Conservation (phyloP, 1,140 invertebrate species). For the Lepidurus apus region DNA sequence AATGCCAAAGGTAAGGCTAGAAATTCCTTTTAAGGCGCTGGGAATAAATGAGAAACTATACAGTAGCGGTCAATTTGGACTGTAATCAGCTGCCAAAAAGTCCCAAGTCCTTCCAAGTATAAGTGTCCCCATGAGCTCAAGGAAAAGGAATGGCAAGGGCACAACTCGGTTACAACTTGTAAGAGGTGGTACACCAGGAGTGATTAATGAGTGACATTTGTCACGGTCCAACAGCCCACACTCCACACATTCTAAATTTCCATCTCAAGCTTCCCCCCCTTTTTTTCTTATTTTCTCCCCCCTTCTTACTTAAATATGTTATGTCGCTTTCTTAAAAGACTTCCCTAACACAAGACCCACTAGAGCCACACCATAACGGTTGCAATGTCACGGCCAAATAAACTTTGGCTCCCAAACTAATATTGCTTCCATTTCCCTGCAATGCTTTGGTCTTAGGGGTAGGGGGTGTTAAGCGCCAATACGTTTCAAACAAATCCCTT, state of each 20-base stretch:
- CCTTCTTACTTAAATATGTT: too few species aligned
- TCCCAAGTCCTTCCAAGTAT: not conserved
- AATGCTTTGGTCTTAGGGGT: too few species aligned
- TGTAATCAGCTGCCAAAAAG: not conserved
- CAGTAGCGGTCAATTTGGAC: conserved; percentile 7
- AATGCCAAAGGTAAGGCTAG: not conserved
- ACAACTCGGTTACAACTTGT: not conserved
- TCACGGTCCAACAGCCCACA: conserved; percentile 17
- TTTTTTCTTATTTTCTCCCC: not conserved
- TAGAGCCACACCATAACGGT: not conserved
- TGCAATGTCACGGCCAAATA: conserved; percentile 9
- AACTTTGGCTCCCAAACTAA: too few species aligned
- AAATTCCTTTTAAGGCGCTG: not conserved
- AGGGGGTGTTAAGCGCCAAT: too few species aligned
- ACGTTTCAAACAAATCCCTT: too few species aligned
- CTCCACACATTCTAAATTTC: conserved; percentile 22
- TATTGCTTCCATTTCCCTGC: too few species aligned
- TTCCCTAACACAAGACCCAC: not conserved
- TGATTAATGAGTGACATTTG: conserved; percentile 22
- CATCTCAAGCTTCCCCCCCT: not conserved
- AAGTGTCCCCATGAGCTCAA: conserved; percentile 8
- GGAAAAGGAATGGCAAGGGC: conserved; percentile 9
- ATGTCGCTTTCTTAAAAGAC: not conserved
- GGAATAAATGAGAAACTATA: not conserved
- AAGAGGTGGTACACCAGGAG: not conserved